A percentile compares a stretch with the other conserved stretches of the same genome.
Evolutionary conservation across 2,888 invertebrate genomes (phyloP).

Genomic region (Craniophora ligustri): DNA sequence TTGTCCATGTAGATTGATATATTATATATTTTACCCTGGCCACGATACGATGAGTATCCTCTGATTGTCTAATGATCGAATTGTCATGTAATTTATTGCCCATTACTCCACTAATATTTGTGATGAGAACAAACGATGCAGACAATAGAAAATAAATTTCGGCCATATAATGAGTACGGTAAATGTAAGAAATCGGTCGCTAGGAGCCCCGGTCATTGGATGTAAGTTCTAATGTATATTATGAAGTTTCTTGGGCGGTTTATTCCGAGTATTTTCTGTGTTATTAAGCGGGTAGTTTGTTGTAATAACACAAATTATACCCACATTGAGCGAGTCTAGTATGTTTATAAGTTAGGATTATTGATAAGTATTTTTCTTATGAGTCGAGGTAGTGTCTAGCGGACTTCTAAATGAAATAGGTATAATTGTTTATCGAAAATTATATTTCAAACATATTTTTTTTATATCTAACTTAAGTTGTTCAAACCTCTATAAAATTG

Average conservation of each 20-base stretch:
- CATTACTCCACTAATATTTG: conserved; percentile 26
- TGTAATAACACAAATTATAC: conserved; percentile 14
- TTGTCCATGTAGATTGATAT: not conserved
- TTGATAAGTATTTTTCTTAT: too few relatives aligned
- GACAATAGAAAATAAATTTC: conserved; percentile 29
- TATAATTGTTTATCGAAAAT: too few relatives aligned
- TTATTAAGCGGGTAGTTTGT: conserved; percentile 13
- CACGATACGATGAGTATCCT: not conserved
- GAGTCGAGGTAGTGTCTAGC: too few relatives aligned
- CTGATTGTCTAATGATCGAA: conserved; percentile 32
- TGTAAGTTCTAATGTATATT: conserved; percentile 17
- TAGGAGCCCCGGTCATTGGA: conserved; percentile 32
- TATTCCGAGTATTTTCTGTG: conserved; percentile 11
- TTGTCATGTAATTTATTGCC: conserved; percentile 23
- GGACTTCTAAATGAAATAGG: too few relatives aligned
- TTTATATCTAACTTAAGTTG: too few relatives aligned
- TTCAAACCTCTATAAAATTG: too few relatives aligned
- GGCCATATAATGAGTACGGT: conserved; percentile 9
- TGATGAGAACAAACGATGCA: conserved; percentile 18
- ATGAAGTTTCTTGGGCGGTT: conserved; percentile 3
- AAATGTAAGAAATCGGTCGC: conserved; percentile 30
- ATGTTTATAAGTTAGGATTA: not conserved
- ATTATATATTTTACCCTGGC: conserved; percentile 1
- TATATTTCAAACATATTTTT: too few relatives aligned
- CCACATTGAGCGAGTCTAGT: not conserved